A percentile compares a stretch with the other conserved stretches of the same genome.
Evolutionary conservation across 2,888 invertebrate species (phyloP).

Genomic region (Galeopsomyia nigrocyanea): DNA sequence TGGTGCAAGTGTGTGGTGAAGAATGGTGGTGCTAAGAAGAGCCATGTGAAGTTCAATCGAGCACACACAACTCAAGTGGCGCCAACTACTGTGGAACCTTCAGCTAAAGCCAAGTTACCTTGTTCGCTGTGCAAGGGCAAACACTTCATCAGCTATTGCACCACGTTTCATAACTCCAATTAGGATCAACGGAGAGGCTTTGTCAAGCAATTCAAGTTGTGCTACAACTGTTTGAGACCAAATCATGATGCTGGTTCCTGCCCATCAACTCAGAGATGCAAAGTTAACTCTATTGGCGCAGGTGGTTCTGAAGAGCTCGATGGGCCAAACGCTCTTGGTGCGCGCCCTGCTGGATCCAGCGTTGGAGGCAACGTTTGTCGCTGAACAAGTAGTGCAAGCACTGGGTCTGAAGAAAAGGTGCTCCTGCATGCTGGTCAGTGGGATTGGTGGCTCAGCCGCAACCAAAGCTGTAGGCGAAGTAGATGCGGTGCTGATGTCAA

Average conservation of each 20-base stretch:
- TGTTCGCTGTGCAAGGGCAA: too few species aligned
- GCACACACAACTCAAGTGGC: too few species aligned
- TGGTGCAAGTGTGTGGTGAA: too few species aligned
- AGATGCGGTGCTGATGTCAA: too few species aligned
- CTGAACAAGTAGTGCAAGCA: neutral
- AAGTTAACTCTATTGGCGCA: neutral
- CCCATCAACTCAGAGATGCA: neutral
- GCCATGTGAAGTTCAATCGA: too few species aligned
- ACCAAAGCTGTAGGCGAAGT: neutral
- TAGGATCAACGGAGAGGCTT: neutral
- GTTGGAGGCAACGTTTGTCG: neutral
- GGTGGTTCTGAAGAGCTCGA: neutral
- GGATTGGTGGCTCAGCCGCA: neutral
- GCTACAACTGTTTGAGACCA: neutral
- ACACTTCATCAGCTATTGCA: neutral
- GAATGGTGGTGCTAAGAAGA: too few species aligned
- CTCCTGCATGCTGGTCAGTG: too few species aligned
- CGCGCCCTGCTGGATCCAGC: neutral
- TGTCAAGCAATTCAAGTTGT: neutral
- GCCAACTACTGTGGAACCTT: too few species aligned
- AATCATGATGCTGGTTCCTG: neutral
- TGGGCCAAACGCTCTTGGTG: neutral
- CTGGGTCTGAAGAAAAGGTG: too few species aligned
- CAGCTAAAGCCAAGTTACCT: too few species aligned
- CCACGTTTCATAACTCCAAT: neutral